Percentiles rank a stretch among this genome's conserved stretches.
phyloP scores from a whole-genome alignment of 2,888 invertebrate genomes.

The Drosophila sordidapex region DNA sequence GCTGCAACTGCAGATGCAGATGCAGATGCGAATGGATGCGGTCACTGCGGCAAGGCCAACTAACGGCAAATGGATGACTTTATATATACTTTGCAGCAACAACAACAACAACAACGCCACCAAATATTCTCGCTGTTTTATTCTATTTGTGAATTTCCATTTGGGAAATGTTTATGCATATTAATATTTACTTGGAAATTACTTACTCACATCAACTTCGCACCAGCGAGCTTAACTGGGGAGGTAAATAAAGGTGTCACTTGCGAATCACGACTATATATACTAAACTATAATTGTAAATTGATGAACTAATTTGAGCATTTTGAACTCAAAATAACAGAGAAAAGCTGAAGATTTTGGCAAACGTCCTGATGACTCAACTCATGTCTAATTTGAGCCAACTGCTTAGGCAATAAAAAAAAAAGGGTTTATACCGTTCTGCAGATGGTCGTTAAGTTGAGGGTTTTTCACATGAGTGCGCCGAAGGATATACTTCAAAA shows the following conservation, averaged over 20 bases:
- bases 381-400: not conserved
- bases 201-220: slow-evolving; percentile 1
- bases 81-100: not conserved
- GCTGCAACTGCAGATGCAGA: not conserved
- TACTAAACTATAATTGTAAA: not conserved
- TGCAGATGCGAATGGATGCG: not conserved
- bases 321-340: not conserved
- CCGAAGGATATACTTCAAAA: not conserved
- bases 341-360: not conserved
- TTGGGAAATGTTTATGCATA: slow-evolving; percentile 36
- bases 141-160: slow-evolving; percentile 2
- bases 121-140: not conserved
- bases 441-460: not conserved
- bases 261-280: not conserved
- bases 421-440: not conserved
- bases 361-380: not conserved
- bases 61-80: not conserved
- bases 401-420: not conserved
- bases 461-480: not conserved
- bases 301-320: not conserved
- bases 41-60: slow-evolving; percentile 8
- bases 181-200: slow-evolving; percentile 34
- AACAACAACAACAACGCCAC: not conserved
- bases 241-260: not conserved
- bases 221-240: slow-evolving; percentile 7